Percentiles rank a stretch among this genome's conserved stretches.
Conservation (phyloP, 2,113 vertebrate genomes). For the Nipponia nippon region DNA sequence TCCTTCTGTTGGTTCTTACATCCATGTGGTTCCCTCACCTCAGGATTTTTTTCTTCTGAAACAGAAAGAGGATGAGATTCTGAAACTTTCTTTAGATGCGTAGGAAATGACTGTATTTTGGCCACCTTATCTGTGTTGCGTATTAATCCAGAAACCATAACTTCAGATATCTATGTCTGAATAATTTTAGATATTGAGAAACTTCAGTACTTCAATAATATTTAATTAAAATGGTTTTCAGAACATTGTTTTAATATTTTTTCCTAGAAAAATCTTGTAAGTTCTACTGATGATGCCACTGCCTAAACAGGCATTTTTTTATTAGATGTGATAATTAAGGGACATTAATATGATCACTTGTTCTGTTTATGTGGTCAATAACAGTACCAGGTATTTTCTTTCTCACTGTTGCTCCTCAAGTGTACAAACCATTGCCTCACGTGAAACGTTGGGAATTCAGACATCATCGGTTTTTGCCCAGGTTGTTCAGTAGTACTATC, state of each 20-base stretch:
- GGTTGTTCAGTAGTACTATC: neutral
- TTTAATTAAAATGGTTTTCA: neutral
- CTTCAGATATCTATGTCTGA: neutral
- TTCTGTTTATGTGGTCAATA: neutral
- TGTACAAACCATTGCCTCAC: neutral
- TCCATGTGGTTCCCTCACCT: accelerated
- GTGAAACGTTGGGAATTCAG: accelerated
- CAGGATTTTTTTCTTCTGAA: neutral
- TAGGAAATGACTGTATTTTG: neutral
- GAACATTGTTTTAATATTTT: neutral
- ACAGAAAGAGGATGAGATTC: neutral
- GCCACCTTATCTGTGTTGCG: neutral
- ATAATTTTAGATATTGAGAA: neutral
- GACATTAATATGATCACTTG: neutral
- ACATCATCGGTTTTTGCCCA: neutral
- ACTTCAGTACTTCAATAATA: neutral
- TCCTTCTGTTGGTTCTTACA: neutral
- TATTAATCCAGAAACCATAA: neutral
- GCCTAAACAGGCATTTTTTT: neutral
- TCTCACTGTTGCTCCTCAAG: neutral
- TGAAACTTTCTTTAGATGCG: neutral
- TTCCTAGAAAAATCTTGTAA: neutral
- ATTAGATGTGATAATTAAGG: neutral
- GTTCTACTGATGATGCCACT: neutral
- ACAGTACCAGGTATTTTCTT: neutral